These are phyloP conservation scores for Penaeus monodon DNA, from an alignment of 2,888 invertebrate species.

Conservation along the genomic window DNA sequence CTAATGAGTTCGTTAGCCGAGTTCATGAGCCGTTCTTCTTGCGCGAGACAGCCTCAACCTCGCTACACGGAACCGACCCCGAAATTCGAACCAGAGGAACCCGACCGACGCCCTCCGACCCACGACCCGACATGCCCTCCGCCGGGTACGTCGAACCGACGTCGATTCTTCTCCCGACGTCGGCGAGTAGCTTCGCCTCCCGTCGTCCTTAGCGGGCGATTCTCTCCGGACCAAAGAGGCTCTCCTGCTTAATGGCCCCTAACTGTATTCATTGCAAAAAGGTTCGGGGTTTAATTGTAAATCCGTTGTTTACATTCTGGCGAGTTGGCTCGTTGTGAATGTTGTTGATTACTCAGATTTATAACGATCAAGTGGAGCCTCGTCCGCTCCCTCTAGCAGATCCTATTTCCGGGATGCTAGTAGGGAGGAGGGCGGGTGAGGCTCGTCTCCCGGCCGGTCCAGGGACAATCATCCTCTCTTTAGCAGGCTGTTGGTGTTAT, in stretches of 20 bases:
- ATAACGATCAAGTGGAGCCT: not conserved
- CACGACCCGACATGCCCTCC: not conserved
- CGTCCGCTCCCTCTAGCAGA: too few species aligned
- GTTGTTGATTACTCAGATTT: constrained; percentile 10
- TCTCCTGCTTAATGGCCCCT: constrained; percentile 20
- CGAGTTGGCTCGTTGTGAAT: not conserved
- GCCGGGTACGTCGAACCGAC: not conserved
- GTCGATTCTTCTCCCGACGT: not conserved
- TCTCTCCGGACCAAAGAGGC: not conserved
- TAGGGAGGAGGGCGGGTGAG: too few species aligned
- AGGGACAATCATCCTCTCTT: too few species aligned
- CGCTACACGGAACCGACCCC: too few species aligned
- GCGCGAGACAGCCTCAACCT: too few species aligned
- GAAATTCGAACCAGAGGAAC: too few species aligned
- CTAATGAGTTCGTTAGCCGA: constrained; percentile 25
- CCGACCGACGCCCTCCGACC: too few species aligned
- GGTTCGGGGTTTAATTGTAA: not conserved
- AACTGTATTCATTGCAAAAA: constrained; percentile 28
- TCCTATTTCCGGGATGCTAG: too few species aligned
- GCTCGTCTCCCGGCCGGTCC: too few species aligned
- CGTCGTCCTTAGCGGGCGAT: not conserved
- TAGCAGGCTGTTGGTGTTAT: too few species aligned
- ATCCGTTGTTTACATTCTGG: constrained; percentile 19
- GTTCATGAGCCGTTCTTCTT: constrained; percentile 14
- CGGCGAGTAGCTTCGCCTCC: not conserved